Base-by-base conservation (phyloP, 2,888 invertebrate species). In the Euphydryas editha region DNA sequence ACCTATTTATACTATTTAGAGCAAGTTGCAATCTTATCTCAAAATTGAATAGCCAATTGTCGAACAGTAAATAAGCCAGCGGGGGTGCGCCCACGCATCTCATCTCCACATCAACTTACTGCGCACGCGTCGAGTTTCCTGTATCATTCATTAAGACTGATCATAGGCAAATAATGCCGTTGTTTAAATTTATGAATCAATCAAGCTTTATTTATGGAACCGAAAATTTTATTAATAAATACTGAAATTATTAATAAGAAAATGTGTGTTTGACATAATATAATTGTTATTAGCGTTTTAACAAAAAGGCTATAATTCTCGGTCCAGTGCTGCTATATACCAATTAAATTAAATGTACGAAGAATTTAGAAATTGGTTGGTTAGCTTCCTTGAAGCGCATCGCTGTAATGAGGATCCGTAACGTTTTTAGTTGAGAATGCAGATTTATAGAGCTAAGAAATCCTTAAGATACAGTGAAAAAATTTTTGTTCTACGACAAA, bases 281-380 rank as follows among this genome's bases (percentile, higher is more conserved):
- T 24, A 24, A 6, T 51, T 51, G 24, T 21, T 24, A 51, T 51
- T 51, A 15, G 20, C 17, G 15, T 36, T 54, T 54, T 17, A 42
- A 57, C 57, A 57, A 57, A 57, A 86, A 85, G 82, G 85, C 85
- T 86, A 83, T 82, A 85, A 89, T 88, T 89, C 86, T 88, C 88
- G 90, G 90, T 91, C 87, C 85, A 85, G 85, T 89, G 90, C 87
- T 85, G 84, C 89, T 87, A 86, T 82, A 88, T 86, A 88, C 86
- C 88, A 91, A 92, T 92, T 92, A 85, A 90, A 91, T 89, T 89
- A 90, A 90, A 90, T 87, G 90, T 88, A 91, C 89, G 86, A 89
- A 92, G 92, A 92, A 92, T 92, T 91, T 92, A 92, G 92, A 92
- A 92, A 92, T 89, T 90, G 86, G 85, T 89, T 90, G 86, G 85